Evolutionary conservation across 2,797 vertebrate genomes (phyloP).

Genomic region (Chaenodraco wilsoni): DNA sequence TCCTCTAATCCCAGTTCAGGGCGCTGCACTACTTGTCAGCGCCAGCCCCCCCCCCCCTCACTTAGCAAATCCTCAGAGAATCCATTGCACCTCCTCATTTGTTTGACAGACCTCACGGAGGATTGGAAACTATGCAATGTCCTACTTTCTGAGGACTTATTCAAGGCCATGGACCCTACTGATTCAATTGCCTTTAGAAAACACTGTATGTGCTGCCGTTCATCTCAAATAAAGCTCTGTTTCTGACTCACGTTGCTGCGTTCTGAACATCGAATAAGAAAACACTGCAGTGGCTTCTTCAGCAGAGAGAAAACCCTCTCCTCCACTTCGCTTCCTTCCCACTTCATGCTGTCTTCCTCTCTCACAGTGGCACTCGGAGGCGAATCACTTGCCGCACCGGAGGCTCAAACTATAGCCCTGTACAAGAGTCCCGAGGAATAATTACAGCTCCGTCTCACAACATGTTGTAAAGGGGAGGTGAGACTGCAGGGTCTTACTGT

Average conservation of each 20-base stretch:
- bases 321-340: slow-evolving; percentile 25
- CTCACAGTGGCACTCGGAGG: slow-evolving; percentile 20
- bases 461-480: slow-evolving; percentile 15
- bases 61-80: slow-evolving; percentile 32
- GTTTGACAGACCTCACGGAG: slow-evolving; percentile 29
- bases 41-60: slow-evolving; percentile 27
- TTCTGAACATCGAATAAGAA: slow-evolving; percentile 24
- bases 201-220: slow-evolving; percentile 5
- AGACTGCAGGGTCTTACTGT: slow-evolving; percentile 5
- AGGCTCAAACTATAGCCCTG: slow-evolving; percentile 16
- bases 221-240: slow-evolving; percentile 23
- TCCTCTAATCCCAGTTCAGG: slow-evolving; percentile 51
- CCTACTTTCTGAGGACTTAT: slow-evolving; percentile 13
- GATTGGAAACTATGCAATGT: slow-evolving; percentile 28
- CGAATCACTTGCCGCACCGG: slow-evolving; percentile 18
- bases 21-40: slow-evolving; percentile 12
- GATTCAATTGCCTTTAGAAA: slow-evolving; percentile 13
- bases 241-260: slow-evolving; percentile 33
- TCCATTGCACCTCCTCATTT: slow-evolving; percentile 45
- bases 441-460: slow-evolving; percentile 3
- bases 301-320: slow-evolving; percentile 23
- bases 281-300: slow-evolving; percentile 28
- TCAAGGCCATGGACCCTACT: slow-evolving; percentile 10
- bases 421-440: slow-evolving; percentile 12
- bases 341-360: slow-evolving; percentile 37